A percentile compares a stretch with the other conserved stretches of the same genome.
Evolutionary conservation across 2,797 vertebrate genomes (phyloP).

Genomic region (Anabas testudineus): DNA sequence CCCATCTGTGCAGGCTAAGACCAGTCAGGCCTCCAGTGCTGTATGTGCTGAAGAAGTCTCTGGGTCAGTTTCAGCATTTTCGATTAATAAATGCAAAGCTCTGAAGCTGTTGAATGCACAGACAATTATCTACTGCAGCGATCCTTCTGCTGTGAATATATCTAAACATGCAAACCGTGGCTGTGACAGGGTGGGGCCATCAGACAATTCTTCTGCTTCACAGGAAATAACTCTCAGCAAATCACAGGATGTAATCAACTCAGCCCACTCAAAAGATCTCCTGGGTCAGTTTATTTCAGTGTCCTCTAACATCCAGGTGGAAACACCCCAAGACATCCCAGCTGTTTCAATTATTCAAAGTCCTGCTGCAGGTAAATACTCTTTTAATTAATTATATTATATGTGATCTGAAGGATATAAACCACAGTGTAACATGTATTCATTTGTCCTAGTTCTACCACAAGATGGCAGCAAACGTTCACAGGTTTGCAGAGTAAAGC

Average conservation of each 20-base stretch:
- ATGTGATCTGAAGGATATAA: not conserved
- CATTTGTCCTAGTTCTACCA: slow-evolving; percentile 43
- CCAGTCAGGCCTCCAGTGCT: not conserved
- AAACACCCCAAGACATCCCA: slow-evolving; percentile 39
- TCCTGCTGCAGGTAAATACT: slow-evolving; percentile 58
- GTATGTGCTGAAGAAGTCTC: slow-evolving; percentile 2
- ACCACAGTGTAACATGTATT: not conserved
- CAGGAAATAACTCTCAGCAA: slow-evolving; percentile 11
- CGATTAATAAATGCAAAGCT: slow-evolving; percentile 20
- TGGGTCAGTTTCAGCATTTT: slow-evolving; percentile 20
- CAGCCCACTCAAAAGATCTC: slow-evolving; percentile 23
- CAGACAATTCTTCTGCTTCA: not conserved
- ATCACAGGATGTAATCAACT: slow-evolving; percentile 31
- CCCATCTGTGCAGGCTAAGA: not conserved
- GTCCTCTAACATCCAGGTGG: slow-evolving; percentile 30
- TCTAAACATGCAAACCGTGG: slow-evolving; percentile 22
- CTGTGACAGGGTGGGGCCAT: slow-evolving; percentile 13
- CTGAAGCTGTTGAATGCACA: slow-evolving; percentile 23
- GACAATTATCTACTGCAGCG: slow-evolving; percentile 9
- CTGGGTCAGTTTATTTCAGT: slow-evolving; percentile 13
- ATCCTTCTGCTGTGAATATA: slow-evolving; percentile 18
- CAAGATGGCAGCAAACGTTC: slow-evolving; percentile 72
- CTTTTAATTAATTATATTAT: not conserved
- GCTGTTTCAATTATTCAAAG: slow-evolving; percentile 26
- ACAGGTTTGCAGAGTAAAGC: not conserved